A percentile compares a stretch with the other conserved stretches of the same genome.
Conservation (phyloP, 30 jellyfish, hydroid and myxozoan genomes). For the Aurelia aurita region DNA sequence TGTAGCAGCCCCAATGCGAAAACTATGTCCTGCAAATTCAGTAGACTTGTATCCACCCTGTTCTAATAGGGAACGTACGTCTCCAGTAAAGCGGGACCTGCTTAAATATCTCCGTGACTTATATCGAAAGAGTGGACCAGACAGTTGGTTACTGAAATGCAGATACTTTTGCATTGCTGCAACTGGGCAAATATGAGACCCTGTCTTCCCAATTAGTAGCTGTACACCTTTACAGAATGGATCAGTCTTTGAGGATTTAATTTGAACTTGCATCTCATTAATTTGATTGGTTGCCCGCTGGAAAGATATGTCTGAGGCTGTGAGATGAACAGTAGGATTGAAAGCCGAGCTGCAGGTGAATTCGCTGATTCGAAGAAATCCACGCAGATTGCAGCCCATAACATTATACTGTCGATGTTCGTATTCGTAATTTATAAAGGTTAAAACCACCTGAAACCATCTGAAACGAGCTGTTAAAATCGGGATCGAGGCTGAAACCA, state of each 20-base stretch:
- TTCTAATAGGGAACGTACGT: background rate
- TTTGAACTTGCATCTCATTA: background rate
- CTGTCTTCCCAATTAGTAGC: background rate
- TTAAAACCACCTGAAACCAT: no score
- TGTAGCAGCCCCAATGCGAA: slow-evolving; percentile 24
- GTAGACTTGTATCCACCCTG: background rate
- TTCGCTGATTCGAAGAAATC: slow-evolving; percentile 21
- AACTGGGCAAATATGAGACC: slow-evolving; percentile 5
- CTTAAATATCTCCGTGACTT: background rate
- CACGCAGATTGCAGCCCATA: background rate
- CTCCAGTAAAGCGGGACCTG: background rate
- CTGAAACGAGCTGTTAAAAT: background rate
- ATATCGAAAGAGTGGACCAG: background rate
- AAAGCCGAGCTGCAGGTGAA: background rate
- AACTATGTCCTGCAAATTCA: slow-evolving; percentile 13
- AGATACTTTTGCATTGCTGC: slow-evolving; percentile 7
- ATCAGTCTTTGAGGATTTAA: slow-evolving; percentile 14
- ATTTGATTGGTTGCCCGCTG: background rate
- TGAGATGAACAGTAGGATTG: background rate
- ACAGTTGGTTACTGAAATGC: background rate
- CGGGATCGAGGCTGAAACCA: background rate
- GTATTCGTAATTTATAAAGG: no score
- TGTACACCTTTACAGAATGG: slow-evolving; percentile 27
- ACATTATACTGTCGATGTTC: background rate
- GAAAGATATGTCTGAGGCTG: background rate